Percentiles rank a stretch among this genome's conserved stretches.
Evolutionary conservation across 2,113 vertebrate genomes (phyloP).

Genomic region (Elgaria multicarinata): DNA sequence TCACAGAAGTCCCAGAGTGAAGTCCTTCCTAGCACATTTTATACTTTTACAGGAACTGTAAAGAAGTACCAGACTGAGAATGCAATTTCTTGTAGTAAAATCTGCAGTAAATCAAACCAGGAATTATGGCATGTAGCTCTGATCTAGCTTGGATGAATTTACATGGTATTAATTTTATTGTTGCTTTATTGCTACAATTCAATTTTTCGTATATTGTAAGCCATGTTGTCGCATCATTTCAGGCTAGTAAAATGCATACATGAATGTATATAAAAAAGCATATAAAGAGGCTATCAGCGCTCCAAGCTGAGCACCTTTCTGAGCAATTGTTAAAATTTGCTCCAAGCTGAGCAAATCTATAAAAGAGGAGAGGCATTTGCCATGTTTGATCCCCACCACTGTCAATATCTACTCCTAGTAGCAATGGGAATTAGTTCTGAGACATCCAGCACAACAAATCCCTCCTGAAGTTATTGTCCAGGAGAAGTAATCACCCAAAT

Average conservation of each 20-base stretch:
- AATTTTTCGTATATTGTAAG: neutral
- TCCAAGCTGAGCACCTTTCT: neutral
- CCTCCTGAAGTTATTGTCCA: neutral
- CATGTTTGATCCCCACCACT: neutral
- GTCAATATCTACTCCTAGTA: too few species aligned
- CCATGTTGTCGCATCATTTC: neutral
- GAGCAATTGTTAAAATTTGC: neutral
- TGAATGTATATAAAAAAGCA: neutral
- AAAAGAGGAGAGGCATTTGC: neutral
- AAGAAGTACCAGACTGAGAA: neutral
- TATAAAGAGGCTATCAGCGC: neutral
- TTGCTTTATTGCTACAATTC: neutral
- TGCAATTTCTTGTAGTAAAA: neutral
- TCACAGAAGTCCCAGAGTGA: neutral
- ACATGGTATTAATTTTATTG: neutral
- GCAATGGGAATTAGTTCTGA: too few species aligned
- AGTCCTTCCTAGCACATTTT: neutral
- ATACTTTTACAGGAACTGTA: neutral
- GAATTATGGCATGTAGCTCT: neutral
- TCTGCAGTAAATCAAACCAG: neutral
- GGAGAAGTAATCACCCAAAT: too few species aligned
- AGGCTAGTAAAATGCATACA: neutral
- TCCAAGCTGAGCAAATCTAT: neutral
- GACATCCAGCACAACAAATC: too few species aligned
- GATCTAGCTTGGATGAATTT: neutral